Base-by-base conservation (phyloP, 2,113 vertebrate species). In the Coptodon rendalli region DNA sequence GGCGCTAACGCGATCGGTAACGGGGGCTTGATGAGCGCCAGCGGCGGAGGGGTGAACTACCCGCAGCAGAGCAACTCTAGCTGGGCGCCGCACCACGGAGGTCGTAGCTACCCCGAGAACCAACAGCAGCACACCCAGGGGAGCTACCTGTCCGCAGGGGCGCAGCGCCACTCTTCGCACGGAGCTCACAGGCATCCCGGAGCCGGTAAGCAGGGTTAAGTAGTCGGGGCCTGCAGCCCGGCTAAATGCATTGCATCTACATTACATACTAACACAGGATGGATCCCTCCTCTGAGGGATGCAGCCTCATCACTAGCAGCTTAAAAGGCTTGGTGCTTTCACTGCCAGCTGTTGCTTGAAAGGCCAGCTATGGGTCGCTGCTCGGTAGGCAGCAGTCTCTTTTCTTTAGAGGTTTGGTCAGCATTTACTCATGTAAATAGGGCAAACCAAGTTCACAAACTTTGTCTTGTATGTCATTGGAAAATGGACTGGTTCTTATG, bases 121-220 rank as follows among this genome's bases (percentile, higher is more conserved):
- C 97, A 95, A 89, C 96, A 94, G 91, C 96, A 94, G 84, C 89
- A 95, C 91, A 4, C 86, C 92, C 91, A 93, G 91, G 94, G 93
- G 86, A 90, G 92, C 94, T 96, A 95, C 94, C 95, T 96, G 88
- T 90, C 96, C 17, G 86, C 94, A 6, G 94, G 95, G 82, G 83
- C 93, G 36, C 96, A 95, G 85, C 95, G 96, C 80, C 95, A 96
- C 86, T 76, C 95, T 0, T 89, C 94, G 3, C 96, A 95, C 82
- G 96, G 95, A 91, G 89, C 93, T 31, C 96, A 96, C 91, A 94
- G 97, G 86, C 96, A 96, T 89, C 93, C 95, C 4, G 96, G 96
- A 66, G 94, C 95, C 87, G 97, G 97, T 97, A 94, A 95, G 95
- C 40, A 80, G 52, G 48, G 66, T 85, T 83, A 43, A 54, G 31